Base-by-base conservation (phyloP, 2,797 vertebrate species). In the Crocodylus rhombifer region DNA sequence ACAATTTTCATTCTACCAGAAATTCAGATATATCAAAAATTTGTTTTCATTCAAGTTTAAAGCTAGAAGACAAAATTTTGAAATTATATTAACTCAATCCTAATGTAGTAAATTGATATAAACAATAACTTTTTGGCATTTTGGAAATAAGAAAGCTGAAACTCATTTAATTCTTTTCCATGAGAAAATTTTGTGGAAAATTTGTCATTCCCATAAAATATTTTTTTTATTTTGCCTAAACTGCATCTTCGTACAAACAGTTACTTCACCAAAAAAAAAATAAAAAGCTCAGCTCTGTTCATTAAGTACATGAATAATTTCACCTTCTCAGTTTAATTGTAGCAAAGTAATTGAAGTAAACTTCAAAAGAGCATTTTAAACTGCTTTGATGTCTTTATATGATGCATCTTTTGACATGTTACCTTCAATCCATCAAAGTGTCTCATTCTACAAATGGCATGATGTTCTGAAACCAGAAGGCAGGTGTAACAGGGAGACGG, bases 391-490 rank as follows among this genome's bases (percentile, higher is more conserved):
- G 10, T 94, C 77, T 90, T 92, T 92, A 76, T 84, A 61, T 84
- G 74, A 94, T 65, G 57, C 17, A 94, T 91, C 63, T 62, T 88
- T 88, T 77, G 60, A 97, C 91, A 91, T 86, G 92, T 93, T 94
- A 84, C 71, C 36, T 95, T 64, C 64, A 92, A 30, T 86, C 88
- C 69, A 84, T 91, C 58, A 64, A 77, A 79, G 95, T 87, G 89
- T 89, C 55, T 61, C 7, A 17, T 94, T 73, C 87, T 62, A 94
- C 87, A 96, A 65, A 33, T 88, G 84, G 80, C 80, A 93, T 92
- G 67, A 73, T 65, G 56, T 87, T 94, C 91, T 93, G 94, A 51
- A 51, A 51, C 9, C 42, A 51, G 42, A 51, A 51, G 42, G 42
- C 9, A 51, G 42, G 42, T 10, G 10, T 51, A 51, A 51, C 42